phyloP scores from a whole-genome alignment of 2,797 vertebrate genomes.

The Acomys russatus region DNA sequence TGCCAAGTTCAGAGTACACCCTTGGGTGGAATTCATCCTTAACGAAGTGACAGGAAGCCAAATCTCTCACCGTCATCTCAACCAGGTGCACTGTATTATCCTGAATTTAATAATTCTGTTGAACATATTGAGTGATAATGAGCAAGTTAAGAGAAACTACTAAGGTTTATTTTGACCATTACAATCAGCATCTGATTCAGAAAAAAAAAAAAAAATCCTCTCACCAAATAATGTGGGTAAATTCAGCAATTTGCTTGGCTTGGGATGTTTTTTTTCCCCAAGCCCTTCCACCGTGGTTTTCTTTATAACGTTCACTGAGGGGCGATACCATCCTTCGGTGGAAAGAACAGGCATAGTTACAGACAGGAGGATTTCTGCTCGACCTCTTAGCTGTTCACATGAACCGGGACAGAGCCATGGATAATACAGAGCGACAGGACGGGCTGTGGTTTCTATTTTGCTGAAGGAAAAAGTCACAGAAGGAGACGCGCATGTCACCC shows the following conservation, averaged over 20 bases:
- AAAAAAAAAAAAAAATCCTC: conserved; percentile 21
- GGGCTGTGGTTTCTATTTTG: conserved; percentile 68
- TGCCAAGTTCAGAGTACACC: conserved; percentile 91
- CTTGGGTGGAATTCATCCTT: conserved; percentile 94
- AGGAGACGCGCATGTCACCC: neutral
- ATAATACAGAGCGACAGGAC: conserved; percentile 32
- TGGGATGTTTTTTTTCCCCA: neutral
- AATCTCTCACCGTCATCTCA: conserved; percentile 83
- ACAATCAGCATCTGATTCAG: conserved; percentile 75
- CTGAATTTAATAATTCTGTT: conserved; percentile 84
- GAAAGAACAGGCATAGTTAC: conserved; percentile 8
- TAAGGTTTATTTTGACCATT: conserved; percentile 80
- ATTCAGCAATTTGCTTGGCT: conserved; percentile 46
- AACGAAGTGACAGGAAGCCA: conserved; percentile 90
- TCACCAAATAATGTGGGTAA: conserved; percentile 53
- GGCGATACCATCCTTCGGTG: neutral
- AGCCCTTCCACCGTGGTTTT: neutral
- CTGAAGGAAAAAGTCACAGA: conserved; percentile 73
- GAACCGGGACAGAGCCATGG: conserved; percentile 36
- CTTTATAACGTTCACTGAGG: neutral
- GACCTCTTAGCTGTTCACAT: conserved; percentile 61
- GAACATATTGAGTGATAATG: conserved; percentile 83
- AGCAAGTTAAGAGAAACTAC: conserved; percentile 78
- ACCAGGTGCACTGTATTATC: conserved; percentile 82
- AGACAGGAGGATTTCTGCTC: conserved; percentile 60